Base-by-base conservation (phyloP, 1,140 invertebrate species). In the Heliothis virescens region DNA sequence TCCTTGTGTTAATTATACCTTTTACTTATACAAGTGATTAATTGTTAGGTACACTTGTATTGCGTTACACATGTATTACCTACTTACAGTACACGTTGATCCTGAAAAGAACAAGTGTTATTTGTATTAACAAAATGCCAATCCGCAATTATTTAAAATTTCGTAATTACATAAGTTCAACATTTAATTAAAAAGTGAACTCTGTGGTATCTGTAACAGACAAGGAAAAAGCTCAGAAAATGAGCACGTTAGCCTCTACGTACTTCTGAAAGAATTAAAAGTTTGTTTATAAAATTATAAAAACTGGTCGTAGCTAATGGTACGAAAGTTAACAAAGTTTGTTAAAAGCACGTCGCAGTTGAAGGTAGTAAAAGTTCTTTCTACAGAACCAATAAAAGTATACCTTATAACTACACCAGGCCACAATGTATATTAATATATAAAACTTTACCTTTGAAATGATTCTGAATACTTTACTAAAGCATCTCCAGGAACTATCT, bases 1-100 rank as follows among this genome's bases (percentile, higher is more conserved):
- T 50, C 73, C 34, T 34, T 57, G 18, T 57, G 18, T 73, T 80
- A 80, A 79, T 78, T 83, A 80, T 74, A 83, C 26, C 60, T 73
- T 60, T 63, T 63, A 63, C 15, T 52, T 57, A 57, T 13, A 72
- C 59, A 9, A 10, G 57, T 9, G 59, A 76, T 62, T 76, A 62
- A 76, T 63, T 72, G 48, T 7, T 34, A 34, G 34, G 34, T 34
- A 34, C 3, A 34, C 34, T 34, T 34, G 7, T 7, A 34, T 34
- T 34, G 34, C 34, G 34, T 34, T 34, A n/a, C n/a, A 34, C 3
- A 34, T 34, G 7, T 29, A 48, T 52, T 65, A 72, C 57, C 29
- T 41, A 63, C 69, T 53, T 34, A 21, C 69, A 53, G 26, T 48
- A 62, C 26, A 57, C 47, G 41, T 67, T 65, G 48, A 65, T 80